Evolutionary conservation across 2,113 vertebrate species (phyloP), one percentile per base, ranked within the genome.

Genomic region (Natator depressus): DNA sequence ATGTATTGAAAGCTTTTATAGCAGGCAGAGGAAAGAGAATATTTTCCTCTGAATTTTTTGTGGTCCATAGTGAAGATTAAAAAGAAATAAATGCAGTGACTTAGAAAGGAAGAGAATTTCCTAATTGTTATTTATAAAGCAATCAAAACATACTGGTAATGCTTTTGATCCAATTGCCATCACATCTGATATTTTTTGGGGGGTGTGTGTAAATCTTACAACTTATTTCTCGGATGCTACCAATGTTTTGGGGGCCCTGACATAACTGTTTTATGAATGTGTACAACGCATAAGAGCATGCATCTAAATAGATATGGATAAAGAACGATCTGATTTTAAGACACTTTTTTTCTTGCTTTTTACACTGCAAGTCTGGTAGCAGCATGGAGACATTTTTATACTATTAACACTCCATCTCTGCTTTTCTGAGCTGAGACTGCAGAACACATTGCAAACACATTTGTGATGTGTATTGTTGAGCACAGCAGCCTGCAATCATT

Each of bases 401-500:
- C 1, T 86, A 42, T 24, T 87, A 50, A 24, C 35, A 9, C 51
- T 93, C 13, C 6, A 90, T 47, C n/a, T 46, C 51, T 62, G 51
- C 47, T 13, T 55, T 69, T 84, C 10, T 38, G 55, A 91, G 84
- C 80, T 89, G 54, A 50, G 76, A 25, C 29, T 69, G 57, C 81
- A 82, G 90, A 84, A 3, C 20, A 51, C 50, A 47, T 76, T 82
- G 22, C 76, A 92, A 83, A 80, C 3, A 10, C 85, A 72, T 38
- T 75, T 75, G 57, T 16, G 55, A 12, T 62, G 62, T 27, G 31
- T 81, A 12, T 65, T 80, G 82, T 25, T 55, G 86, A 89, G 80
- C 82, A 72, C 88, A 69, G 22, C 80, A 87, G 46, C n/a, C 19
- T 72, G 38, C 62, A 27, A 90, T 93, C 47, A 38, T 90, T 96